Evolutionary conservation across 2,113 vertebrate species (phyloP).

Genomic region (Nettapus auritus): DNA sequence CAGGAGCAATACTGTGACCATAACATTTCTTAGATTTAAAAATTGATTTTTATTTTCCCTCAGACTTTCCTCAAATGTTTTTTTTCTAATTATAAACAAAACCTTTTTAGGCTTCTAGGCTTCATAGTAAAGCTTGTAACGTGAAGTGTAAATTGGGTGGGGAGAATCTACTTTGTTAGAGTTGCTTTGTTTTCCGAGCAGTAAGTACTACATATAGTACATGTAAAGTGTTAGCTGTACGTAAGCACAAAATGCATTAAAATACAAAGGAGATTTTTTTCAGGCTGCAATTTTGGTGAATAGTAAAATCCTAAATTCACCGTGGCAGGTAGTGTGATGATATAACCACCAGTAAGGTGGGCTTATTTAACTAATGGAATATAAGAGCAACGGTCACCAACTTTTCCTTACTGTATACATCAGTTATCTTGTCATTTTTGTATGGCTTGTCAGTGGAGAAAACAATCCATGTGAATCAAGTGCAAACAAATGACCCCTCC

Average conservation of each 20-base stretch:
- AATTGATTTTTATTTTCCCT: constrained; percentile 71
- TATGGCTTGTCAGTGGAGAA: constrained; percentile 67
- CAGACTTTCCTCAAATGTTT: constrained; percentile 69
- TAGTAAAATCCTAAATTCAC: constrained; percentile 62
- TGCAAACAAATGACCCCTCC: constrained; percentile 23
- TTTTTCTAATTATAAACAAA: constrained; percentile 85
- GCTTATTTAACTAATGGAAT: constrained; percentile 71
- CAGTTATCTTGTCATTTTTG: constrained; percentile 69
- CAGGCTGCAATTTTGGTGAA: constrained; percentile 76
- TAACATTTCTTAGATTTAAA: constrained; percentile 82
- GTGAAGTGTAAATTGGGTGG: constrained; percentile 81
- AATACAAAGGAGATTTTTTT: constrained; percentile 77
- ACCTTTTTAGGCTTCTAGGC: constrained; percentile 84
- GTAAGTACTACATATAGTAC: constrained; percentile 81
- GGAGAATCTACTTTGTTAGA: constrained; percentile 84
- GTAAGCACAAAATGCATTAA: constrained; percentile 80
- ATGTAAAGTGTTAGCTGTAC: constrained; percentile 80
- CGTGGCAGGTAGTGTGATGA: constrained; percentile 81
- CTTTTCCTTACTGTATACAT: constrained; percentile 74
- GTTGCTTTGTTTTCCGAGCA: constrained; percentile 85
- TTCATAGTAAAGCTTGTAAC: constrained; percentile 87
- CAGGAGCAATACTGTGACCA: constrained; percentile 80
- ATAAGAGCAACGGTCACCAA: constrained; percentile 75
- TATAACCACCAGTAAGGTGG: constrained; percentile 72
- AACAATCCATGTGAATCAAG: constrained; percentile 30